A percentile compares a stretch with the other conserved stretches of the same genome.
phyloP scores from a whole-genome alignment of 2,888 invertebrate genomes.

The Apomyelois bistriatella region DNA sequence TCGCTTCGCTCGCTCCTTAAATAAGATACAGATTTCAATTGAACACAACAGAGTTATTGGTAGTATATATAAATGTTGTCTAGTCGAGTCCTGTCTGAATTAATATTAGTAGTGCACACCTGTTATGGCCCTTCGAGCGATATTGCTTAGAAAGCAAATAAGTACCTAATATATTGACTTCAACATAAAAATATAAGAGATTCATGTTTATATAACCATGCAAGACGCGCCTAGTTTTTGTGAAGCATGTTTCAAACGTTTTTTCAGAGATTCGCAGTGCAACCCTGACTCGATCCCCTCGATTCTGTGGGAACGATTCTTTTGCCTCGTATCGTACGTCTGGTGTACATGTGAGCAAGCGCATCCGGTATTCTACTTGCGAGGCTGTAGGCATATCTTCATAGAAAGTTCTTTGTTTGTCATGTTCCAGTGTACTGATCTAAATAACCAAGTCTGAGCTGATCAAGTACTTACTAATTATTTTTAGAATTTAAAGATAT shows the following conservation, averaged over 20 bases:
- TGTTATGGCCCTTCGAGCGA: slow-evolving; percentile 48
- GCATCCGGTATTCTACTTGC: slow-evolving; percentile 62
- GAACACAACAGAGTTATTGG: too few species aligned
- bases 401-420: slow-evolving; percentile 30
- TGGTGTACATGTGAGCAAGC: slow-evolving; percentile 71
- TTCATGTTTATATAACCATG: slow-evolving; percentile 22
- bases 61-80: slow-evolving; percentile 63
- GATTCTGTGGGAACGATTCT: slow-evolving; percentile 71
- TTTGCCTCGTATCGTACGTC: slow-evolving; percentile 55
- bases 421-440: too few species aligned
- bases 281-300: slow-evolving; percentile 69
- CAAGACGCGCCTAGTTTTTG: slow-evolving; percentile 59
- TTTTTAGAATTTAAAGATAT: slow-evolving; percentile 32
- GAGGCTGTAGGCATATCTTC: slow-evolving; percentile 39
- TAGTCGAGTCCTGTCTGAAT: slow-evolving; percentile 59
- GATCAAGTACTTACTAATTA: too few species aligned
- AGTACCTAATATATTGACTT: slow-evolving; percentile 55
- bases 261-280: slow-evolving; percentile 64
- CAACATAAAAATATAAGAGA: slow-evolving; percentile 19
- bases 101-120: slow-evolving; percentile 40
- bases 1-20: too few species aligned
- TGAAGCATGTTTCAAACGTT: slow-evolving; percentile 46
- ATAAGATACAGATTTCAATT: too few species aligned
- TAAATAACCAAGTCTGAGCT: too few species aligned
- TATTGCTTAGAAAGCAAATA: slow-evolving; percentile 48